Evolutionary conservation across 2,797 vertebrate species (phyloP).

Genomic region (Chelon labrosus): DNA sequence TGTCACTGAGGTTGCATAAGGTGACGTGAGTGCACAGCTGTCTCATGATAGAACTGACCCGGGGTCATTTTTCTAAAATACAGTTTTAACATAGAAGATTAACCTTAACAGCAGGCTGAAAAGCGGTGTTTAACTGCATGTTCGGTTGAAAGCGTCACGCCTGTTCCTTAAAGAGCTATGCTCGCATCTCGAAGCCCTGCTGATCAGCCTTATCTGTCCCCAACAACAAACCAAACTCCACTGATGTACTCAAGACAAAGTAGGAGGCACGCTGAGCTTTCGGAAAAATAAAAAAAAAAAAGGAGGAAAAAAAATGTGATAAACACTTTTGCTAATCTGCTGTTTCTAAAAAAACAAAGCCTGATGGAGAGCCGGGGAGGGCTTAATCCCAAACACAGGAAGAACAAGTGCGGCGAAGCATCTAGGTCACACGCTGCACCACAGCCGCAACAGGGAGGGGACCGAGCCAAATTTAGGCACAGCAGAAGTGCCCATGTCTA

Average conservation of each 20-base stretch:
- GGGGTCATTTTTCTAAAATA: constrained; percentile 21
- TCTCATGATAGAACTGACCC: neutral
- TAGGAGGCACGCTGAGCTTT: constrained; percentile 34
- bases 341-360: constrained; percentile 75
- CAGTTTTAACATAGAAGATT: neutral
- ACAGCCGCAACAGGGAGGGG: constrained; percentile 51
- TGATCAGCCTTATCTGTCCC: constrained; percentile 37
- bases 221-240: constrained; percentile 44
- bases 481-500: constrained; percentile 68
- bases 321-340: constrained; percentile 72
- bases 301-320: constrained; percentile 57
- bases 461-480: constrained; percentile 67
- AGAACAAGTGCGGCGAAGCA: constrained; percentile 63
- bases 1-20: constrained; percentile 2
- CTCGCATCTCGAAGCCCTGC: constrained; percentile 29
- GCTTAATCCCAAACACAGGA: constrained; percentile 72
- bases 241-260: constrained; percentile 49
- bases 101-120: neutral
- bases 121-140: neutral
- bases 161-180: constrained; percentile 9
- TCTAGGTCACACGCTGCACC: constrained; percentile 72
- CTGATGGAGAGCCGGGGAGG: constrained; percentile 45
- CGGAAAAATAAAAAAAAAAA: constrained; percentile 55
- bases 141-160: neutral
- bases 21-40: neutral